phyloP scores from a whole-genome alignment of 2,888 invertebrate species.

The Augiades crinisus region DNA sequence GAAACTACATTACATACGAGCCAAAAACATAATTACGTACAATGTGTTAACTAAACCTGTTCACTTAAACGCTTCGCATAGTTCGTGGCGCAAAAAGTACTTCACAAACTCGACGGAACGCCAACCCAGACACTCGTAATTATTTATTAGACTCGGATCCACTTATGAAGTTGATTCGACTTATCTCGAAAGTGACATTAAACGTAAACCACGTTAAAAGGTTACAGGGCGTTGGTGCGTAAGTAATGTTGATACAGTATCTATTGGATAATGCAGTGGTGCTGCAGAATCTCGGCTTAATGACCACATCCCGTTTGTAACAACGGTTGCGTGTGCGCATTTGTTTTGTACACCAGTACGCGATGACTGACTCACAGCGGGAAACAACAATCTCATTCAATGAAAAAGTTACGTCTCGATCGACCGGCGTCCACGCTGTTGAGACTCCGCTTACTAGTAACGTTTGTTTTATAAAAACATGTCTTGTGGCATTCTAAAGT shows the following conservation, averaged over 20 bases:
- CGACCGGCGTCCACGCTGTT: slow-evolving; percentile 44
- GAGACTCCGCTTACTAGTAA: background rate
- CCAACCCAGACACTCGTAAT: slow-evolving; percentile 18
- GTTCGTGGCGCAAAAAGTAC: slow-evolving; percentile 41
- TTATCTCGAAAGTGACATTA: slow-evolving; percentile 27
- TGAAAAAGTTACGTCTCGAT: slow-evolving; percentile 53
- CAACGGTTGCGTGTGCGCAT: slow-evolving; percentile 59
- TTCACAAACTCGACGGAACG: slow-evolving; percentile 44
- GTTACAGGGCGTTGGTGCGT: slow-evolving; percentile 20
- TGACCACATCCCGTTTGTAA: slow-evolving; percentile 75
- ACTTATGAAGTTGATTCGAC: slow-evolving; percentile 7
- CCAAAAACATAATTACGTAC: slow-evolving; percentile 32
- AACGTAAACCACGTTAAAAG: slow-evolving; percentile 21
- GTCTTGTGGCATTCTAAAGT: background rate
- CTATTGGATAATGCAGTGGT: slow-evolving; percentile 31
- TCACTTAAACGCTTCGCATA: slow-evolving; percentile 34
- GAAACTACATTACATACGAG: slow-evolving; percentile 20
- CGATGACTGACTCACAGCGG: slow-evolving; percentile 63
- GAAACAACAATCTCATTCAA: slow-evolving; percentile 67
- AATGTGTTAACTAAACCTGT: slow-evolving; percentile 40
- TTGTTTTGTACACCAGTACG: slow-evolving; percentile 63
- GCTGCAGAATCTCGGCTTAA: slow-evolving; percentile 73
- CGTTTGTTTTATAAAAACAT: background rate
- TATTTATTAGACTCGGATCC: slow-evolving; percentile 10
- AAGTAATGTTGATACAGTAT: slow-evolving; percentile 33